Percentiles rank a stretch among this genome's conserved stretches.
Evolutionary conservation across 2,888 invertebrate species (phyloP).

Genomic region (Rosalia funebris): DNA sequence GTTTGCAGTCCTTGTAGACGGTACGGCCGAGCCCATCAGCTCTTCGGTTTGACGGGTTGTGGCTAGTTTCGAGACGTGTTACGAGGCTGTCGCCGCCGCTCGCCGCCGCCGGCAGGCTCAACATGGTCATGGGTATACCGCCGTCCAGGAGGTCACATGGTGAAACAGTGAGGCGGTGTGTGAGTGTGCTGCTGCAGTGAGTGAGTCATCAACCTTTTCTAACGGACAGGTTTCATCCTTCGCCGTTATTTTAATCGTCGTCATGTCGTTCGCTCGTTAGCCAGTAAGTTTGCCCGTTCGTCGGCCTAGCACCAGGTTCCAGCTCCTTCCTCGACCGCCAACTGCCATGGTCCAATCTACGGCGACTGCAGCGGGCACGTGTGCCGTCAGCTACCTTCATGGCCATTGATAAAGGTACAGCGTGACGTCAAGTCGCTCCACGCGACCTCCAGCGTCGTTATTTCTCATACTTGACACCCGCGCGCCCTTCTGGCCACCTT

Average conservation of each 20-base stretch:
- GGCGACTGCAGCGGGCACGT: constrained; percentile 59
- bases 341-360: constrained; percentile 46
- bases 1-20: constrained; percentile 49
- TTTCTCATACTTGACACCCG: constrained; percentile 27
- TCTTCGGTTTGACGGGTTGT: constrained; percentile 54
- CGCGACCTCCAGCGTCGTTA: constrained; percentile 30
- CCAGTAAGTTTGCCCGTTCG: constrained; percentile 16
- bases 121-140: constrained; percentile 55
- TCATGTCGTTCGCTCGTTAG: constrained; percentile 32
- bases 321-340: constrained; percentile 34
- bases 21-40: constrained; percentile 46
- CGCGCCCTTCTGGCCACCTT: constrained; percentile 28
- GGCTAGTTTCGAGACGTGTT: constrained; percentile 43
- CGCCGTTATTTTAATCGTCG: constrained; percentile 22
- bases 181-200: constrained; percentile 48
- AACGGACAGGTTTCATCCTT: constrained; percentile 28
- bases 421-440: constrained; percentile 53
- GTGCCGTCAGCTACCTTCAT: constrained; percentile 62
- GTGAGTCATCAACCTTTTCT: constrained; percentile 37
- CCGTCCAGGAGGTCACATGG: constrained; percentile 41
- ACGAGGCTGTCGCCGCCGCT: constrained; percentile 39
- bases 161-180: constrained; percentile 54
- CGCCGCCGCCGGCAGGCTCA: constrained; percentile 25
- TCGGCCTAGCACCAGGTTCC: constrained; percentile 36
- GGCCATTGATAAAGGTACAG: constrained; percentile 64